Conservation (phyloP, 2,888 invertebrate genomes). For the Galerucella nymphaeae region DNA sequence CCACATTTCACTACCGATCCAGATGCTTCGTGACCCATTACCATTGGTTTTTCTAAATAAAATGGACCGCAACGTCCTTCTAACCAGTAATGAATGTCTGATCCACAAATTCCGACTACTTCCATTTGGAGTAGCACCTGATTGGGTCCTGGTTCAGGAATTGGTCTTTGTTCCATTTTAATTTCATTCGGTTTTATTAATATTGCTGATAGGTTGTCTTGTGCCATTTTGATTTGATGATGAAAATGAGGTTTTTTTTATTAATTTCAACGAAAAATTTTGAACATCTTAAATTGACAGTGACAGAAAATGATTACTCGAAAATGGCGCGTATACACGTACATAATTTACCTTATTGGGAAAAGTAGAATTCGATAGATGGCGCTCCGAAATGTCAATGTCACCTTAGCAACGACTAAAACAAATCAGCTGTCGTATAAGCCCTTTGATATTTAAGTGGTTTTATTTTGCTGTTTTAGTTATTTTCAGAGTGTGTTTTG, state of each 20-base stretch:
- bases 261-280: neutral
- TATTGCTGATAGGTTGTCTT: conserved; percentile 80
- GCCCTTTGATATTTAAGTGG: too few relatives aligned
- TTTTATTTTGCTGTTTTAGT: too few relatives aligned
- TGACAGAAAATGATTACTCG: too few relatives aligned
- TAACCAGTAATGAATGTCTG: conserved; percentile 92
- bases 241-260: neutral
- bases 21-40: conserved; percentile 90
- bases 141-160: conserved; percentile 81
- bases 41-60: conserved; percentile 86
- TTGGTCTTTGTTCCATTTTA: conserved; percentile 72
- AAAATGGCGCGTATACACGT: too few relatives aligned
- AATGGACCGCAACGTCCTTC: conserved; percentile 88
- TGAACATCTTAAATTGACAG: neutral
- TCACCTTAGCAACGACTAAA: too few relatives aligned
- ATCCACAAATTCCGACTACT: conserved; percentile 95
- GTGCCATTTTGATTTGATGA: conserved; percentile 1
- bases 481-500: too few relatives aligned
- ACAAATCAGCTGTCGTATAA: too few relatives aligned
- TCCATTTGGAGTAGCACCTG: conserved; percentile 89
- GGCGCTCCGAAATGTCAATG: too few relatives aligned
- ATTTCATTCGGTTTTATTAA: conserved; percentile 78
- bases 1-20: conserved; percentile 83
- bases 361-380: too few relatives aligned
- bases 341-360: too few relatives aligned